Conservation (phyloP, 2,113 vertebrate species). For the Petroica traversi region DNA sequence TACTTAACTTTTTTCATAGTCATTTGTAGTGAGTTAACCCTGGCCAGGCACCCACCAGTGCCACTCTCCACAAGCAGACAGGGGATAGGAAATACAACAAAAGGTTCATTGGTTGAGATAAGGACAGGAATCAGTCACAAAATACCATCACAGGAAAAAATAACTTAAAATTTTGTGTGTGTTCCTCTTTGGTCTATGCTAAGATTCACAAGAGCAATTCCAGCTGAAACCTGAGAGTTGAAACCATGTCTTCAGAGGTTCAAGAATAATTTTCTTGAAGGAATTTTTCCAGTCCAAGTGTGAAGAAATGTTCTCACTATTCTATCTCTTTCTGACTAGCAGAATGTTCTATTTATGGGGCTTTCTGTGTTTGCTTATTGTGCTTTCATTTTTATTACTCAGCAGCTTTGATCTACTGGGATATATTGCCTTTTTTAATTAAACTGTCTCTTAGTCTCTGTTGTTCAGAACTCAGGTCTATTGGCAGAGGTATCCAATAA, state of each 20-base stretch:
- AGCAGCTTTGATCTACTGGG: not conserved
- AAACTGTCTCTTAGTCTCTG: not conserved
- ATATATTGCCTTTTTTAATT: not conserved
- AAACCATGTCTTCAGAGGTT: too few relatives aligned
- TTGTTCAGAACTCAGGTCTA: not conserved
- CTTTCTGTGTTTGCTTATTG: not conserved
- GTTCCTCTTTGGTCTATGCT: too few relatives aligned
- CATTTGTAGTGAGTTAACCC: not conserved
- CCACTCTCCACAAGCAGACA: too few relatives aligned
- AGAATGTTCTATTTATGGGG: not conserved
- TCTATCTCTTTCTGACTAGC: not conserved
- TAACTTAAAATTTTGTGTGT: too few relatives aligned
- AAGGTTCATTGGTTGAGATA: too few relatives aligned
- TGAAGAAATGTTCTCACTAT: not conserved
- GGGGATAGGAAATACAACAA: too few relatives aligned
- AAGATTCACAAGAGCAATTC: too few relatives aligned
- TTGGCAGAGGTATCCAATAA: not conserved
- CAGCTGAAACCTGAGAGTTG: too few relatives aligned
- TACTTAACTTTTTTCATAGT: not conserved
- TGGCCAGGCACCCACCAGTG: not conserved
- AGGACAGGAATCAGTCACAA: too few relatives aligned
- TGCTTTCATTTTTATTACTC: not conserved
- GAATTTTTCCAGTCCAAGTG: too few relatives aligned
- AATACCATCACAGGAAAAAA: too few relatives aligned
- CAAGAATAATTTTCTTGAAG: too few relatives aligned